Evolutionary conservation across 2,888 invertebrate species (phyloP).

Genomic region (Leptura quadrifasciata): DNA sequence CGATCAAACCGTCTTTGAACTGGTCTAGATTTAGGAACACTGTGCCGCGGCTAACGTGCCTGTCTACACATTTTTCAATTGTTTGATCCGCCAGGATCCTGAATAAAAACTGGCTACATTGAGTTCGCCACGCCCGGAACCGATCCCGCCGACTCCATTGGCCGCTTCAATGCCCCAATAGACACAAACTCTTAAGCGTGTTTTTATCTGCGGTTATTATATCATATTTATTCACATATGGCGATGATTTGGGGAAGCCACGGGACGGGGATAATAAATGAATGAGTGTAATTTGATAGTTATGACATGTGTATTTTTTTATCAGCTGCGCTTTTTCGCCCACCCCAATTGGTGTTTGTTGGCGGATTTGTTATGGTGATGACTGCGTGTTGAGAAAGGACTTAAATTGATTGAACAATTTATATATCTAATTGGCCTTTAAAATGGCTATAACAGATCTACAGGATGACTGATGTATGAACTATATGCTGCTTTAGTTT

Average conservation of each 20-base stretch:
- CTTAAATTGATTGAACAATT: not conserved
- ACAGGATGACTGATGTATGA: no score
- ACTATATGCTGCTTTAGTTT: no score
- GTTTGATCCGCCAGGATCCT: constrained; percentile 4
- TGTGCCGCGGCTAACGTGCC: not conserved
- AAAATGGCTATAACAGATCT: no score
- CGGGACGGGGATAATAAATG: constrained; percentile 13
- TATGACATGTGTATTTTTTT: constrained; percentile 27
- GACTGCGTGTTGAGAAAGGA: not conserved
- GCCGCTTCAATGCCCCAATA: constrained; percentile 43
- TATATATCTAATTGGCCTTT: no score
- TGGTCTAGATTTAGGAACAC: not conserved
- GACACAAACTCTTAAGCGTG: constrained; percentile 13
- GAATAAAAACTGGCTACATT: constrained; percentile 17
- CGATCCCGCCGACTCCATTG: constrained; percentile 34
- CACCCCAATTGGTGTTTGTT: not conserved
- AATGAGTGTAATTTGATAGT: not conserved
- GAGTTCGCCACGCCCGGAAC: constrained; percentile 40
- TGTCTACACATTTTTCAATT: constrained; percentile 23
- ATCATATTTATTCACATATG: constrained; percentile 34
- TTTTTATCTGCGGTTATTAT: constrained; percentile 35
- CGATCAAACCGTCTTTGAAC: no score
- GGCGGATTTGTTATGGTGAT: not conserved
- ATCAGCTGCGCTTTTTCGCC: constrained; percentile 31
- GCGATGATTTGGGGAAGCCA: constrained; percentile 10